Evolutionary conservation across 35 echinoderm and acorn worm species (phyloP), one percentile per base, ranked within the genome.

Genomic region (Heliocidaris erythrogramma): DNA sequence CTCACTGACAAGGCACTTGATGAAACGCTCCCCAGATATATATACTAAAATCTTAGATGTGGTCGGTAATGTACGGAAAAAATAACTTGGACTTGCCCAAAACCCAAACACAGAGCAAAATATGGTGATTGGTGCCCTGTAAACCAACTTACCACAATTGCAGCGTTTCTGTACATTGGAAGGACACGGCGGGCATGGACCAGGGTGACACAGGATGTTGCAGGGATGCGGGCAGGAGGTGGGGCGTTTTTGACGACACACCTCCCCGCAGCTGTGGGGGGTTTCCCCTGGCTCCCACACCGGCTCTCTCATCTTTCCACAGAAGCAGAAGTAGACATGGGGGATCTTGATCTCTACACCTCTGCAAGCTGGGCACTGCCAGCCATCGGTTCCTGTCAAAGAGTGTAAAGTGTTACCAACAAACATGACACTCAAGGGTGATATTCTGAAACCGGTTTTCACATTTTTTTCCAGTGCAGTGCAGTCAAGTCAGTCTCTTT

Each of bases 191-290:
- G 98, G 98, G 49, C 98, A 99, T 0, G 98, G 98, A 11, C 98
- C 98, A 17, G 98, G 98, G 95, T 99, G 98, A 60, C 98, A 99
- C 0, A 99, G 92, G 21, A 99, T 97, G 61, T 96, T 99, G 78
- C 98, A 99, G 30, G 96, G 89, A 88, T 99, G 98, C 24, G 95
- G 91, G 92, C 98, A 99, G 49, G 95, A 92, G 32, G 89, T 89
- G 31, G 97, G 93, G 5, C 98, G 97, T 49, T 95, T 96, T 24
- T 96, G 93, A 21, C 96, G 94, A 65, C 98, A 99, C n/a, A 99
- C 97, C 53, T 99, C 97, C 1, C 97, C 97, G 52, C 98, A 99
- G 49, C 96, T 99, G 96, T 99, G 98, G 3, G 98, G 98, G 27
- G 96, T 97, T 50, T 99, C 97, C 48, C 96, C 97, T 2, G 95